These are phyloP conservation scores for Rutpela maculata DNA, from an alignment of 2,888 invertebrate genomes.

Conservation along the genomic window DNA sequence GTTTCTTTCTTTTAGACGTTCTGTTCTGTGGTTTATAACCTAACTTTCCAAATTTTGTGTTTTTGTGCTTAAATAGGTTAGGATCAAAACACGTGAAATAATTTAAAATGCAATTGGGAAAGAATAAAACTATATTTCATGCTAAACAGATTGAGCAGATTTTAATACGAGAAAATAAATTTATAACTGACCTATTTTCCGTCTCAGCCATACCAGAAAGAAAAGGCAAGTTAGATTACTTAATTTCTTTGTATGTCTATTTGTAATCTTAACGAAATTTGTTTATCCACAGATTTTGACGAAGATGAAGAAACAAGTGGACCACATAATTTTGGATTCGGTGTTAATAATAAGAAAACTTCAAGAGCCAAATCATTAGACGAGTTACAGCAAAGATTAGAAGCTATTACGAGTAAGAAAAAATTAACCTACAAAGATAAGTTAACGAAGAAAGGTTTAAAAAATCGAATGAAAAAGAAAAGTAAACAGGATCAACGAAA, in stretches of 20 bases:
- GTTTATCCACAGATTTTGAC: conserved; percentile 63
- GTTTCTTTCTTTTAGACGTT: too few species aligned
- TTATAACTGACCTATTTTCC: conserved; percentile 78
- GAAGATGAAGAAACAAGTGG: conserved; percentile 57
- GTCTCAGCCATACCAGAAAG: conserved; percentile 75
- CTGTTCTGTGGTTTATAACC: too few species aligned
- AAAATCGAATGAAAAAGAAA: conserved; percentile 82
- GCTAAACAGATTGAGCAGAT: conserved; percentile 70
- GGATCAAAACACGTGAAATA: not conserved
- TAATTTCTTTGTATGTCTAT: conserved; percentile 1
- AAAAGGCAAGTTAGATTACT: conserved; percentile 56
- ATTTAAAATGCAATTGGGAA: conserved; percentile 61
- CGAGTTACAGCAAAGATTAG: conserved; percentile 80
- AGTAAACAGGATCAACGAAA: conserved; percentile 78
- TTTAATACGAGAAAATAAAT: conserved; percentile 77
- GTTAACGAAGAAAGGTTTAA: conserved; percentile 80
- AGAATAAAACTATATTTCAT: conserved; percentile 65
- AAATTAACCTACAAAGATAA: conserved; percentile 81
- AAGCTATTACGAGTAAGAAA: conserved; percentile 79
- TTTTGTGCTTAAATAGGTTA: not conserved
- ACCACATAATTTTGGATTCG: conserved; percentile 53
- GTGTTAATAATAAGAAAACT: conserved; percentile 67
- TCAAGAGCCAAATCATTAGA: conserved; percentile 78
- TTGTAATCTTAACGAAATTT: conserved; percentile 41
- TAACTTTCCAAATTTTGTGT: too few species aligned